phyloP scores from a whole-genome alignment of 1,140 invertebrate species.

The Anastrepha ludens region DNA sequence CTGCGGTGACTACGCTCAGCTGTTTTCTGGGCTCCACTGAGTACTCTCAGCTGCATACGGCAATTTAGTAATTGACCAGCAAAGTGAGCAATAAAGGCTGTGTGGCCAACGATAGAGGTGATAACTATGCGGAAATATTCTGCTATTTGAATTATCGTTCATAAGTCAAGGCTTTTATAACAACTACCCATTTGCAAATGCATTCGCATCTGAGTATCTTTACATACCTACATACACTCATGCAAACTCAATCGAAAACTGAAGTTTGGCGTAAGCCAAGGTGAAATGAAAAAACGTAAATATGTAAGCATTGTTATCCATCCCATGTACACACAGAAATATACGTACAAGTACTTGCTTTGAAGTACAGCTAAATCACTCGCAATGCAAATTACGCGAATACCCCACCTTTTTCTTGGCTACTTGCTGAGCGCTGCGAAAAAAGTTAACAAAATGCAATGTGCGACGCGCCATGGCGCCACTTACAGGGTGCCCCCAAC shows the following conservation, averaged over 20 bases:
- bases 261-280: not conserved
- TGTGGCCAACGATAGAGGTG: not conserved
- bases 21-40: not conserved
- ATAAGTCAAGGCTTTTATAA: not conserved
- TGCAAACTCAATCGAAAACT: not conserved
- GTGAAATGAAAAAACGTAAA: not conserved
- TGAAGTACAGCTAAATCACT: conserved; percentile 36
- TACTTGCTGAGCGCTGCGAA: not conserved
- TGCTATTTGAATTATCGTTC: conserved; percentile 34
- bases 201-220: too few species aligned
- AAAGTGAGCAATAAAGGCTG: not conserved
- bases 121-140: conserved; percentile 46
- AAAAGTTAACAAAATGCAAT: conserved; percentile 3
- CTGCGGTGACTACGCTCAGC: not conserved
- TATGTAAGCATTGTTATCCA: not conserved
- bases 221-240: too few species aligned
- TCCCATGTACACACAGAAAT: not conserved
- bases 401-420: not conserved
- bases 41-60: not conserved
- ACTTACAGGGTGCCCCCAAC: conserved; percentile 28
- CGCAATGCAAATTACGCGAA: conserved; percentile 13
- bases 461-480: conserved; percentile 27
- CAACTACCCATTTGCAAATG: too few species aligned
- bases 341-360: not conserved
- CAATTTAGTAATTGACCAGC: not conserved